These are phyloP conservation scores for Mobula birostris DNA, from an alignment of 2,113 vertebrate genomes.

Conservation along the genomic window DNA sequence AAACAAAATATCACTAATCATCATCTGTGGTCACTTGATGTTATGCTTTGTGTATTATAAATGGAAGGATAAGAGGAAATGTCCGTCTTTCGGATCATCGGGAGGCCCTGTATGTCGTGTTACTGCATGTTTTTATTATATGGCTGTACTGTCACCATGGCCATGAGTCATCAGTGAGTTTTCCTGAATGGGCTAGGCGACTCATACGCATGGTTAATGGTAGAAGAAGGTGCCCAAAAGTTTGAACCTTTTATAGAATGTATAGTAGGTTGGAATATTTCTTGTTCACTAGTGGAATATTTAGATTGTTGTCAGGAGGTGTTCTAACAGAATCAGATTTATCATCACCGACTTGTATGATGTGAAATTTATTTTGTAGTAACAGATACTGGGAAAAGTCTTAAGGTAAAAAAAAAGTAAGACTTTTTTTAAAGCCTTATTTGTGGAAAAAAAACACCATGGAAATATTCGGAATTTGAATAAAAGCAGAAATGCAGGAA, in stretches of 20 bases:
- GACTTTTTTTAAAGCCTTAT: too few species aligned
- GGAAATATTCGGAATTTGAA: too few species aligned
- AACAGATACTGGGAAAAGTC: too few species aligned
- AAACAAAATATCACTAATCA: not conserved
- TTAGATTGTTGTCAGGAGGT: not conserved
- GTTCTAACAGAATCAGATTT: too few species aligned
- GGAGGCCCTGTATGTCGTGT: not conserved
- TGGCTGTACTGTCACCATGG: constrained; percentile 1
- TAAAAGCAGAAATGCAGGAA: too few species aligned
- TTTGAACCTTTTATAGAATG: not conserved
- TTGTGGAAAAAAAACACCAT: too few species aligned
- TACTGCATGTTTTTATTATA: constrained; percentile 8
- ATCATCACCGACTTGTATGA: too few species aligned
- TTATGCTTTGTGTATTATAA: not conserved
- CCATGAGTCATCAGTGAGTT: constrained; percentile 26
- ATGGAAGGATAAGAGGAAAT: not conserved
- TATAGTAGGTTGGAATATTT: not conserved
- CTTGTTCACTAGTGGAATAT: not conserved
- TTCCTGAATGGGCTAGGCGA: constrained; percentile 21
- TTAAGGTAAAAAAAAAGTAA: too few species aligned
- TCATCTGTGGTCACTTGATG: not conserved
- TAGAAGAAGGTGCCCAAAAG: not conserved
- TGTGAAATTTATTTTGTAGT: too few species aligned
- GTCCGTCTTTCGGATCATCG: not conserved
- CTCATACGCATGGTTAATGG: not conserved